Evolutionary conservation across 2,888 invertebrate species (phyloP), one percentile per base, ranked within the genome.

Genomic region (Rhingia campestris): DNA sequence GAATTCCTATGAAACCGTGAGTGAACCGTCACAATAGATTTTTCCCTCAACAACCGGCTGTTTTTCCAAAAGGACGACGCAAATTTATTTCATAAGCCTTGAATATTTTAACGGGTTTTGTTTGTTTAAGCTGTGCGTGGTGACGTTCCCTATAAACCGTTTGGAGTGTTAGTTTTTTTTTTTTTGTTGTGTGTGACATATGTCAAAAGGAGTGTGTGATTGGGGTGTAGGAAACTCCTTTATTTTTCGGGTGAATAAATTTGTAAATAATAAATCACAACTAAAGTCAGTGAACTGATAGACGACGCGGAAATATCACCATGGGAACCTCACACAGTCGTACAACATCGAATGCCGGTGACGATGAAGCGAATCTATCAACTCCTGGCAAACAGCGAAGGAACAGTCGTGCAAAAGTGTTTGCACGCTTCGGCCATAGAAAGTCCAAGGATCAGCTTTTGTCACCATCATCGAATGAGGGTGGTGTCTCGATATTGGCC

Each of bases 391-490:
- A 88, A 45, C 75, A 79, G 7, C 87, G 89, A 6, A 88, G 89
- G 32, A 88, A 88, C 63, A 90, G 89, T 86, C 89, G 89, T 74
- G 86, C 88, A 54, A 89, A 89, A 73, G 88, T 90, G 82, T 89
- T 91, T 76, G 88, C 88, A 69, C 90, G 90, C 39, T 88, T 91
- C 63, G 88, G 90, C 14, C 88, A 88, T 74, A 89, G 88, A 81
- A 90, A 90, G 85, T 86, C 88, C 30, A 89, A 88, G 76, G 89
- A 89, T 61, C 87, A 81, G 22, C 67, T 85, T 3, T 61, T 85
- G 30, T 81, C 86, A 51, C 81, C 88, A 37, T 86, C 87, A 4
- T 86, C 86, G 14, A 22, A 33, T 59, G 77, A 58, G 6, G 59
- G 63, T 10, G 79, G 45, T 51, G 49, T 73, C 84, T 32, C 67